These are phyloP conservation scores for Hecatera dysodea DNA, from an alignment of 2,888 invertebrate species.

Conservation along the genomic window DNA sequence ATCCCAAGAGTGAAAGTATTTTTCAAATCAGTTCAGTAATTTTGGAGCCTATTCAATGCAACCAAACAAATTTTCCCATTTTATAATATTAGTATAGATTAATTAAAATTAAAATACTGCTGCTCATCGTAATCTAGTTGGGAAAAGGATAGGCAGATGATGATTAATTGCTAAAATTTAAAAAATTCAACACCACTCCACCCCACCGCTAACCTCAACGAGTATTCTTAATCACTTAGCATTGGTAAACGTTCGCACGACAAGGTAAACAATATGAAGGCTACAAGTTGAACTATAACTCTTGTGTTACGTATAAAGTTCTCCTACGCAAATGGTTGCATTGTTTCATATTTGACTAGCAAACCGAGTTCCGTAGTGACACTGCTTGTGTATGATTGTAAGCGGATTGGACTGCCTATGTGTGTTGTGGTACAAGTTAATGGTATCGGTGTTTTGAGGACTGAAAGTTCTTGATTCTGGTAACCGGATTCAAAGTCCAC, in stretches of 20 bases:
- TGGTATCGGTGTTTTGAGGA: conserved; percentile 6
- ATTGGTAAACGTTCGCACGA: conserved; percentile 87
- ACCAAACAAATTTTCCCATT: no score
- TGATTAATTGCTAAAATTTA: neutral
- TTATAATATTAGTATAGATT: no score
- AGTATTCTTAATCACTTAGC: conserved; percentile 91
- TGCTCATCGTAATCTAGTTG: no score
- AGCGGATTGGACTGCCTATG: conserved; percentile 43
- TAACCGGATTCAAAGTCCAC: no score
- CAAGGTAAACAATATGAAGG: conserved; percentile 91
- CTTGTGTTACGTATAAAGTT: conserved; percentile 78
- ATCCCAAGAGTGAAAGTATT: no score
- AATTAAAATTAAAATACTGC: no score
- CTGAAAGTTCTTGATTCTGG: neutral
- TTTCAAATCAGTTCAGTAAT: no score
- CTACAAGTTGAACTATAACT: conserved; percentile 89
- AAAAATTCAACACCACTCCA: conserved; percentile 69
- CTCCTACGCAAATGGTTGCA: conserved; percentile 79
- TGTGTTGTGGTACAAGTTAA: conserved; percentile 19
- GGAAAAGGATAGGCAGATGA: neutral
- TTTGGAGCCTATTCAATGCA: no score
- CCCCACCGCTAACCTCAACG: conserved; percentile 68
- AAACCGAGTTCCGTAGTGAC: conserved; percentile 63
- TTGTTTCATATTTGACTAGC: conserved; percentile 83
- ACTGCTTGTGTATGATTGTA: conserved; percentile 50